Evolutionary conservation across 1,140 invertebrate genomes (phyloP).

Genomic region (Lepidurus packardi): DNA sequence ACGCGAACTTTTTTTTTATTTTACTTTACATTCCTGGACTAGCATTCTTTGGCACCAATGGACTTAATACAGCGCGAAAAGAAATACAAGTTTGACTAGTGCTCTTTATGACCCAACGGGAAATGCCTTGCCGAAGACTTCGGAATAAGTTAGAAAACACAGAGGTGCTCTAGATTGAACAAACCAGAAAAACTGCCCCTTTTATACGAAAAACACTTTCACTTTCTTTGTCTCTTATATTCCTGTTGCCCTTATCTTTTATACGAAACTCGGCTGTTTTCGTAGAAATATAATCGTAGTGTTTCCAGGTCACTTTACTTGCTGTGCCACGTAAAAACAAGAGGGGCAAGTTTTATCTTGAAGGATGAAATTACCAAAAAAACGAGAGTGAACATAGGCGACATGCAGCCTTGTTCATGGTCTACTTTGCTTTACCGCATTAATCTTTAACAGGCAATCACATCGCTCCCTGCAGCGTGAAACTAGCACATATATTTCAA

Average conservation of each 20-base stretch:
- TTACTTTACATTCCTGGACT: too few species aligned
- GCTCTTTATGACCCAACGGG: not conserved
- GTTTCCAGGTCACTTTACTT: too few species aligned
- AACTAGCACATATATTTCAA: not conserved
- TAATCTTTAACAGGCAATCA: not conserved
- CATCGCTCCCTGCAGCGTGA: not conserved
- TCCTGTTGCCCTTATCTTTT: not conserved
- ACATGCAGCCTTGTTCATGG: not conserved
- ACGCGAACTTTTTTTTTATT: too few species aligned
- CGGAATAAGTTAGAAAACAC: not conserved
- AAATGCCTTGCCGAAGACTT: not conserved
- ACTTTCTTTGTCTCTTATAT: not conserved
- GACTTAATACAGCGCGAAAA: not conserved
- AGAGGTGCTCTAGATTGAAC: not conserved
- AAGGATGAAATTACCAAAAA: not conserved
- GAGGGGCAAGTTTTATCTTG: too few species aligned
- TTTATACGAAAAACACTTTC: not conserved
- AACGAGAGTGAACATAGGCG: not conserved
- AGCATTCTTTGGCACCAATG: too few species aligned
- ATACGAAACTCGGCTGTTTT: not conserved
- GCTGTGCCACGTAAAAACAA: too few species aligned
- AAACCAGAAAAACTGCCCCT: not conserved
- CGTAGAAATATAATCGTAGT: too few species aligned
- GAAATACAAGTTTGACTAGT: not conserved
- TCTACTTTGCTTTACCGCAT: not conserved